These are phyloP conservation scores for Xenopus petersii DNA, from an alignment of 2,797 vertebrate species.

Conservation along the genomic window DNA sequence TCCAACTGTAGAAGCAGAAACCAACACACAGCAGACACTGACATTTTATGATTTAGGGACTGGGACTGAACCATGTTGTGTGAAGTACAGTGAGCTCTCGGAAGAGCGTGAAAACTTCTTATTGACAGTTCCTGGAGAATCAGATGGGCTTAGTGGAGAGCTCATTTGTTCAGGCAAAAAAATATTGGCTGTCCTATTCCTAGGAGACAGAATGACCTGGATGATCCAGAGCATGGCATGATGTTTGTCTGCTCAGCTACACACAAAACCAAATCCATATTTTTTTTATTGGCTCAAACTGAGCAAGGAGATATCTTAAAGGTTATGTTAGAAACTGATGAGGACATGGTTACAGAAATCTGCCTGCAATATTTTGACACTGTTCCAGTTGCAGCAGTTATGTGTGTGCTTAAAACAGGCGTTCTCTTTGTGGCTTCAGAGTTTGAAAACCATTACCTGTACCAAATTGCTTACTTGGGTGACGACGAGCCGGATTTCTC, in stretches of 20 bases:
- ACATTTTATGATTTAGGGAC: conserved; percentile 94
- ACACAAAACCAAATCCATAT: conserved; percentile 99
- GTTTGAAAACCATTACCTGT: conserved; percentile 98
- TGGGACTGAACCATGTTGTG: conserved; percentile 95
- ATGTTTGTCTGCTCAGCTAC: conserved; percentile 98
- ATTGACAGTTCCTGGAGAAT: conserved; percentile 96
- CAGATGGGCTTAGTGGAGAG: conserved; percentile 94
- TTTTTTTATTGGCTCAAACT: conserved; percentile 97
- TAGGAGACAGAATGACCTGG: conserved; percentile 94
- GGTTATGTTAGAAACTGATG: conserved; percentile 95
- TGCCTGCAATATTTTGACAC: conserved; percentile 96
- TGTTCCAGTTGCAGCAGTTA: conserved; percentile 91
- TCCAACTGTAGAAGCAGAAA: conserved; percentile 94
- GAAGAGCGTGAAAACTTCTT: conserved; percentile 98
- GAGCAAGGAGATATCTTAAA: conserved; percentile 99
- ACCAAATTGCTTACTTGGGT: conserved; percentile 97
- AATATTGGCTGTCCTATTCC: conserved; percentile 98
- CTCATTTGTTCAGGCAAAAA: conserved; percentile 91
- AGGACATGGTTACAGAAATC: conserved; percentile 98
- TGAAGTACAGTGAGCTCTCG: conserved; percentile 95
- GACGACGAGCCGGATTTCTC: conserved; percentile 98
- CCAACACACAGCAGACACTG: conserved; percentile 95
- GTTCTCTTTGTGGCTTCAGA: conserved; percentile 96
- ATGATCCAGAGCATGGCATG: conserved; percentile 97
- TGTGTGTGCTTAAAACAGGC: conserved; percentile 97